Evolutionary conservation across 2,113 vertebrate genomes (phyloP).

Genomic region (Brevimyrus niger): DNA sequence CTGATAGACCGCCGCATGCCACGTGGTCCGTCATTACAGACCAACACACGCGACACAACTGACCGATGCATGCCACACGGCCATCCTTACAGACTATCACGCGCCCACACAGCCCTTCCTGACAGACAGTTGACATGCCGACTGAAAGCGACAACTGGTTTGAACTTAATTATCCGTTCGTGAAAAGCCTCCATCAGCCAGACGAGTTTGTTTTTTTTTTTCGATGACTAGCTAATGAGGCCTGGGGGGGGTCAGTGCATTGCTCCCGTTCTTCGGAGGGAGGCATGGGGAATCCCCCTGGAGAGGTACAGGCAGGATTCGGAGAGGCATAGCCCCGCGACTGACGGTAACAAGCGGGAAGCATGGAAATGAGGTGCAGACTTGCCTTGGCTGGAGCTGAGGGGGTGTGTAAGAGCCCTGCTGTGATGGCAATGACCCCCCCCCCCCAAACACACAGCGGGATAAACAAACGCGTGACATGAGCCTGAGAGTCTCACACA

Average conservation of each 20-base stretch:
- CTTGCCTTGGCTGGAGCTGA: not conserved
- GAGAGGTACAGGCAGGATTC: not conserved
- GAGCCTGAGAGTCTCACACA: not conserved
- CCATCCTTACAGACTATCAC: not conserved
- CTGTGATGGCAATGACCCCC: not conserved
- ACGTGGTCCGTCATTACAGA: not conserved
- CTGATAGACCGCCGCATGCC: not conserved
- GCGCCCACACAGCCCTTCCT: not conserved
- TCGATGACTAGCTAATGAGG: slow-evolving; percentile 35
- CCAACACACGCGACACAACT: no score
- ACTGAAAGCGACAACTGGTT: slow-evolving; percentile 38
- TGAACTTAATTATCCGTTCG: slow-evolving; percentile 49
- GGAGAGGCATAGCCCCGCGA: not conserved
- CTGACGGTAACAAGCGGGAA: slow-evolving; percentile 22
- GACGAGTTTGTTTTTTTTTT: slow-evolving; percentile 53
- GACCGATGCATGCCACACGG: accelerated
- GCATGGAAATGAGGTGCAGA: slow-evolving; percentile 27
- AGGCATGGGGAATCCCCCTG: not conserved
- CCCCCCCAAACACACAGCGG: not conserved
- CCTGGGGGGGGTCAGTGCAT: slow-evolving; percentile 45
- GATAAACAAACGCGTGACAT: not conserved
- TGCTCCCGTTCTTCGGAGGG: slow-evolving; percentile 28
- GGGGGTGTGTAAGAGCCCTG: not conserved
- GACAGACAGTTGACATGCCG: not conserved
- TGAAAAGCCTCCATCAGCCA: slow-evolving; percentile 53